Conservation (phyloP, 2,797 vertebrate species). For the Labeo calbasu region DNA sequence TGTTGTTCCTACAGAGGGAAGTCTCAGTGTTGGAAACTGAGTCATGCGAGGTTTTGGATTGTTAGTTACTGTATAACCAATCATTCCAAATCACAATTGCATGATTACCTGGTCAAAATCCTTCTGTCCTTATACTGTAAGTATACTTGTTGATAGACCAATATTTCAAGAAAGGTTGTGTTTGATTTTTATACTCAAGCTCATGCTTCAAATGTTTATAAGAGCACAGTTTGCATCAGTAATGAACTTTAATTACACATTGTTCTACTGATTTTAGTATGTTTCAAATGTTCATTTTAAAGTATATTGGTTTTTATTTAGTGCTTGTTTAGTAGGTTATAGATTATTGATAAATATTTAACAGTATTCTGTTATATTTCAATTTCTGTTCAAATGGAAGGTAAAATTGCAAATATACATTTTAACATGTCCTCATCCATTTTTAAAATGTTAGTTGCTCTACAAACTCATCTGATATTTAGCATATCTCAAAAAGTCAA, state of each 20-base stretch:
- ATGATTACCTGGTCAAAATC: neutral
- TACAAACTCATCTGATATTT: too few species aligned
- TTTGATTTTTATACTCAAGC: neutral
- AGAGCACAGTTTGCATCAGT: neutral
- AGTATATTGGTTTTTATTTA: neutral
- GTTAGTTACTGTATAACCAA: neutral
- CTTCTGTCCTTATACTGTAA: neutral
- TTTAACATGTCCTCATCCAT: neutral
- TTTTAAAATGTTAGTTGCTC: too few species aligned
- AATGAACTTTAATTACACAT: slow-evolving; percentile 5
- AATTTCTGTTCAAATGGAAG: neutral
- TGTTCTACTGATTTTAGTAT: neutral
- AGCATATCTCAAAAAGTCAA: too few species aligned
- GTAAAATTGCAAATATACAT: neutral
- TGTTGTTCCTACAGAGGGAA: neutral
- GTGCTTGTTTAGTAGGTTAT: neutral
- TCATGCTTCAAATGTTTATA: neutral
- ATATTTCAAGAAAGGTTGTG: neutral
- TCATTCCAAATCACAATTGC: neutral
- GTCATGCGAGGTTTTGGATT: neutral
- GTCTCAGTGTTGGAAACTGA: neutral
- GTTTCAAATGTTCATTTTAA: neutral
- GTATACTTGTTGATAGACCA: neutral
- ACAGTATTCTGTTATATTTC: neutral
- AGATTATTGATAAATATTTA: neutral